Evolutionary conservation across 2,113 vertebrate genomes (phyloP).

Genomic region (Ophiodon elongatus): DNA sequence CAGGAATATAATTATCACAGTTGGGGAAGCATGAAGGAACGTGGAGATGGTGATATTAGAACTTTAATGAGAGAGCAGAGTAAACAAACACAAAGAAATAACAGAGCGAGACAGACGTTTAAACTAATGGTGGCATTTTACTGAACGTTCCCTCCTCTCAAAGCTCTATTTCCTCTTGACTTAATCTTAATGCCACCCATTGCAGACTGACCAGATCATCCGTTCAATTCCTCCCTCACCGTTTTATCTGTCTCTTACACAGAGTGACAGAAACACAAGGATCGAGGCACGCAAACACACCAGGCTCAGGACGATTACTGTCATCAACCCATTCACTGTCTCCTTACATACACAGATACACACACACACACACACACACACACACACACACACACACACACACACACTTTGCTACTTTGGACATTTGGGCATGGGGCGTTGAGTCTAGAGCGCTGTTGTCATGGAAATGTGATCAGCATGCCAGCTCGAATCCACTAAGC

Average conservation of each 20-base stretch:
- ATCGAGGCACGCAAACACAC: constrained; percentile 7
- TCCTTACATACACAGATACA: constrained; percentile 12
- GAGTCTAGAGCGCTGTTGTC: constrained; percentile 65
- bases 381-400: constrained; percentile 6
- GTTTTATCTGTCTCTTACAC: neutral
- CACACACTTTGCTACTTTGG: constrained; percentile 45
- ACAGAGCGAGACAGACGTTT: neutral
- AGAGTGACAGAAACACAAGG: constrained; percentile 10
- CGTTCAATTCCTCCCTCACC: neutral
- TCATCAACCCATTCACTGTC: neutral
- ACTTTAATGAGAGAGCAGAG: neutral
- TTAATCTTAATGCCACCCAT: neutral
- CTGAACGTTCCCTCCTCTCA: neutral
- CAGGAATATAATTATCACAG: neutral
- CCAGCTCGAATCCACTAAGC: constrained; percentile 60
- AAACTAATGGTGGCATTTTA: constrained; percentile 6
- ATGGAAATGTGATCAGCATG: constrained; percentile 73
- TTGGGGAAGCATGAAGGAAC: neutral
- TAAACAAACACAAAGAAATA: neutral
- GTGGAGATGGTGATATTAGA: neutral
- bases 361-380: constrained; percentile 25
- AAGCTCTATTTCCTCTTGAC: constrained; percentile 3
- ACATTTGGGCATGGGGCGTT: constrained; percentile 50
- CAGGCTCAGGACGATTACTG: neutral
- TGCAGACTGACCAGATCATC: neutral